These are phyloP conservation scores for Plutomurus gul DNA, from an alignment of 1,140 invertebrate species.

Conservation along the genomic window DNA sequence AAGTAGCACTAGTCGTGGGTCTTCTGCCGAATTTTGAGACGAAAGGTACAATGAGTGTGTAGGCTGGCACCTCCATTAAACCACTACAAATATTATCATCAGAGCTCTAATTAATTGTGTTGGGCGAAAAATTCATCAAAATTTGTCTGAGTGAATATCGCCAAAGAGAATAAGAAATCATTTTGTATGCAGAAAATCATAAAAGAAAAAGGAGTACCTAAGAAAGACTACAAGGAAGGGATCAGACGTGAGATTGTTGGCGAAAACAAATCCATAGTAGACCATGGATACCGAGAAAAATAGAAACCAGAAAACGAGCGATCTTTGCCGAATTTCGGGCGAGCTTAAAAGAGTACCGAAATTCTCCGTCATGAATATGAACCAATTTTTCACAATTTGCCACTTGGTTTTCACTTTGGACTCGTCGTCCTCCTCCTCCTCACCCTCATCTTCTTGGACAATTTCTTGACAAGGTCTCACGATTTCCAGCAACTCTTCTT, in stretches of 20 bases:
- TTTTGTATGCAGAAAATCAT: too few relatives aligned
- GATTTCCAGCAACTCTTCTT: conserved; percentile 13
- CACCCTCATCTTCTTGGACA: not conserved
- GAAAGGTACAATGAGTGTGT: conserved; percentile 36
- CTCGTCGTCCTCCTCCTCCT: not conserved
- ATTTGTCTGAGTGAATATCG: too few relatives aligned
- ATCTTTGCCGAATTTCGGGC: conserved; percentile 36
- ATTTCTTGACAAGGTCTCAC: conserved; percentile 33
- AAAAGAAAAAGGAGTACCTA: conserved; percentile 13
- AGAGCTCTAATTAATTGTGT: too few relatives aligned
- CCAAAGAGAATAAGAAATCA: too few relatives aligned
- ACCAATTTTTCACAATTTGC: not conserved
- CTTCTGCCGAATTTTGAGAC: conserved; percentile 45
- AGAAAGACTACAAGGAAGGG: conserved; percentile 50
- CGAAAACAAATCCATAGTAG: conserved; percentile 50
- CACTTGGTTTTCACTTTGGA: not conserved
- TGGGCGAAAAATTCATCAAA: too few relatives aligned
- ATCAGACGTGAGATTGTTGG: conserved; percentile 38
- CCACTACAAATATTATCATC: conserved; percentile 49
- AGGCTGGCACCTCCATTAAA: conserved; percentile 51
- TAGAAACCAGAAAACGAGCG: conserved; percentile 47
- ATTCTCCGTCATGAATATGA: not conserved
- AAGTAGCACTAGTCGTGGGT: conserved; percentile 38
- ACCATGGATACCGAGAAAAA: conserved; percentile 40
- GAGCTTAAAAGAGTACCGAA: conserved; percentile 37